phyloP scores from a whole-genome alignment of 2,113 vertebrate genomes.

The Arothron firmamentum region DNA sequence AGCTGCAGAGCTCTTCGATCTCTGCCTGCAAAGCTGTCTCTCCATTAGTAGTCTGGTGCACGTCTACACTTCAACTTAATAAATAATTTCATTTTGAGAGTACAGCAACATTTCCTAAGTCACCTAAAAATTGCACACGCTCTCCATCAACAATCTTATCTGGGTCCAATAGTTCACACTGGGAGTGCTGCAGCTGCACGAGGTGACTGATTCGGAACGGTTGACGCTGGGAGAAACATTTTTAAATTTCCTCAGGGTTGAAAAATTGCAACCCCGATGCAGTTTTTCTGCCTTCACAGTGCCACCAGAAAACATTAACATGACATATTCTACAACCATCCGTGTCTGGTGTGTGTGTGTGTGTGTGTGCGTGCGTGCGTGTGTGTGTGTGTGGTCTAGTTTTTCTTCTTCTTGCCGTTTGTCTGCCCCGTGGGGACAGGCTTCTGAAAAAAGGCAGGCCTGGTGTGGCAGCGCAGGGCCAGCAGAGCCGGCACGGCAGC shows the following conservation, averaged over 20 bases:
- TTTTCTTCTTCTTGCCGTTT: slow-evolving; percentile 74
- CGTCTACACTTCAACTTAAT: slow-evolving; percentile 11
- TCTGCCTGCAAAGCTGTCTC: background rate
- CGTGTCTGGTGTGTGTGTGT: background rate
- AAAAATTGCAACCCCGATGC: slow-evolving; percentile 24
- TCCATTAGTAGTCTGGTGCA: background rate
- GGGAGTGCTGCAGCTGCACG: slow-evolving; percentile 46
- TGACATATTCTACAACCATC: slow-evolving; percentile 14
- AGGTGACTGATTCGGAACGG: slow-evolving; percentile 31
- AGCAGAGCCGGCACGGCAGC: slow-evolving; percentile 74
- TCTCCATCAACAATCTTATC: slow-evolving; percentile 55
- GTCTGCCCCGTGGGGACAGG: slow-evolving; percentile 18
- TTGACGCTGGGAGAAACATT: slow-evolving; percentile 15
- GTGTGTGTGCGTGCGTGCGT: slow-evolving; percentile 4
- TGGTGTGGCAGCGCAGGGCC: slow-evolving; percentile 76
- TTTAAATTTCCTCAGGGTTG: slow-evolving; percentile 31
- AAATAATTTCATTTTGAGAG: slow-evolving; percentile 16
- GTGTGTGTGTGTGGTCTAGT: slow-evolving; percentile 59
- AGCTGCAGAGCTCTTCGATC: background rate
- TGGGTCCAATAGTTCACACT: slow-evolving; percentile 65
- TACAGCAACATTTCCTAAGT: slow-evolving; percentile 31
- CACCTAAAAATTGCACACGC: slow-evolving; percentile 24
- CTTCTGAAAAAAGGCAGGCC: slow-evolving; percentile 79
- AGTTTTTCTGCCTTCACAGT: slow-evolving; percentile 28
- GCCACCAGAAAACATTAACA: slow-evolving; percentile 26